Evolutionary conservation across 2,797 vertebrate genomes (phyloP).

Genomic region (Eremophila alpestris): DNA sequence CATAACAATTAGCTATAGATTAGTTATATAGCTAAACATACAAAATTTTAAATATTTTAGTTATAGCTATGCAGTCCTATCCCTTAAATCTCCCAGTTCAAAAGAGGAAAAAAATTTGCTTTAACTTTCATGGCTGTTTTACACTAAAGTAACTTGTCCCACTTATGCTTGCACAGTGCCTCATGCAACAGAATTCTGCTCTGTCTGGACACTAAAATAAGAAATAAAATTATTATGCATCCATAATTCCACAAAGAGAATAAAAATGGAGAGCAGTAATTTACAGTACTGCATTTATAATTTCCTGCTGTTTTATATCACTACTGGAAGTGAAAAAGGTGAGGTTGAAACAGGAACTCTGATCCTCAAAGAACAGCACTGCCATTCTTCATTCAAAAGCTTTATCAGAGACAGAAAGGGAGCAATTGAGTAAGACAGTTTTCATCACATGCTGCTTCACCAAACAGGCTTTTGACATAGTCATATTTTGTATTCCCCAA

Average conservation of each 20-base stretch:
- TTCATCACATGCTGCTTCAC: conserved; percentile 52
- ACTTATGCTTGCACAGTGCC: neutral
- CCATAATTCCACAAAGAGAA: neutral
- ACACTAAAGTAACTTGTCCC: neutral
- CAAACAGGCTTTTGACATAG: conserved; percentile 61
- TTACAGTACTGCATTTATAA: neutral
- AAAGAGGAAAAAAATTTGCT: neutral
- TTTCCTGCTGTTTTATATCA: neutral
- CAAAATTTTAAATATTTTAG: neutral
- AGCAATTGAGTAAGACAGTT: conserved; percentile 13
- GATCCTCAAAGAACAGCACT: neutral
- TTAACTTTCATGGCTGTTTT: neutral
- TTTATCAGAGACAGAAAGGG: neutral
- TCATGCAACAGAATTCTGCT: neutral
- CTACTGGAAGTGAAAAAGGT: neutral
- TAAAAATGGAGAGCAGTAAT: neutral
- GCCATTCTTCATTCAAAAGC: conserved; percentile 17
- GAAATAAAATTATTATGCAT: neutral
- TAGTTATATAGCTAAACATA: neutral
- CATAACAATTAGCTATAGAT: neutral
- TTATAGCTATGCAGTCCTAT: neutral
- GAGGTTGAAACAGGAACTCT: neutral
- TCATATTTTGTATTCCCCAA: conserved; percentile 60
- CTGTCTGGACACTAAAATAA: neutral
- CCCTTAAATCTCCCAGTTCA: neutral